phyloP scores from a whole-genome alignment of 2,888 invertebrate species.

The Agriopis leucophaearia region DNA sequence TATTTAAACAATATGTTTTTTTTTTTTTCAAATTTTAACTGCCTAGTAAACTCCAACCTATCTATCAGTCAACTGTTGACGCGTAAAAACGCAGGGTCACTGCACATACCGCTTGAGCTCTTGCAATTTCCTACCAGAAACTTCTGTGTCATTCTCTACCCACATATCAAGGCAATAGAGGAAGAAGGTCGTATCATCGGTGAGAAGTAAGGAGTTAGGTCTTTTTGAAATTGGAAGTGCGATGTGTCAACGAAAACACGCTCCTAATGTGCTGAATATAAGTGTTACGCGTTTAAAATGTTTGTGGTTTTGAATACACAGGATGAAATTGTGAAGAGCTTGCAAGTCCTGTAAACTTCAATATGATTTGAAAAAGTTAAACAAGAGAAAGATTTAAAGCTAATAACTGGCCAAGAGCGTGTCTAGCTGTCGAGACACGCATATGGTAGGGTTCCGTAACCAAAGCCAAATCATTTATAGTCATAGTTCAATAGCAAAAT shows the following conservation, averaged over 20 bases:
- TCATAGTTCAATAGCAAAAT: too few species aligned
- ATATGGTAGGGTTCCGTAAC: too few species aligned
- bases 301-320: slow-evolving; percentile 60
- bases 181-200: slow-evolving; percentile 5
- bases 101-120: slow-evolving; percentile 68
- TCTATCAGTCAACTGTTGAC: slow-evolving; percentile 53
- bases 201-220: slow-evolving; percentile 3
- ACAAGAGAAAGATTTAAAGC: neutral
- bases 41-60: too few species aligned
- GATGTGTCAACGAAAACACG: slow-evolving; percentile 68
- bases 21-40: too few species aligned
- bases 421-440: too few species aligned
- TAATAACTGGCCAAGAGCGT: too few species aligned
- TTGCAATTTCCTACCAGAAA: slow-evolving; percentile 78
- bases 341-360: neutral
- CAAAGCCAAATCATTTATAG: too few species aligned
- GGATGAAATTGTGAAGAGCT: slow-evolving; percentile 44
- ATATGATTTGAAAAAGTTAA: neutral
- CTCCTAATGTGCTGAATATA: slow-evolving; percentile 68
- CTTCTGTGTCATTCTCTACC: slow-evolving; percentile 72
- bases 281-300: slow-evolving; percentile 59
- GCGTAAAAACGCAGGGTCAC: slow-evolving; percentile 75
- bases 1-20: too few species aligned
- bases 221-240: slow-evolving; percentile 1
- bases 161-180: slow-evolving; percentile 61